A percentile compares a stretch with the other conserved stretches of the same genome.
These are phyloP conservation scores for Callithrix jacchus DNA, from an alignment of 2,113 vertebrate species.

Conservation along the genomic window DNA sequence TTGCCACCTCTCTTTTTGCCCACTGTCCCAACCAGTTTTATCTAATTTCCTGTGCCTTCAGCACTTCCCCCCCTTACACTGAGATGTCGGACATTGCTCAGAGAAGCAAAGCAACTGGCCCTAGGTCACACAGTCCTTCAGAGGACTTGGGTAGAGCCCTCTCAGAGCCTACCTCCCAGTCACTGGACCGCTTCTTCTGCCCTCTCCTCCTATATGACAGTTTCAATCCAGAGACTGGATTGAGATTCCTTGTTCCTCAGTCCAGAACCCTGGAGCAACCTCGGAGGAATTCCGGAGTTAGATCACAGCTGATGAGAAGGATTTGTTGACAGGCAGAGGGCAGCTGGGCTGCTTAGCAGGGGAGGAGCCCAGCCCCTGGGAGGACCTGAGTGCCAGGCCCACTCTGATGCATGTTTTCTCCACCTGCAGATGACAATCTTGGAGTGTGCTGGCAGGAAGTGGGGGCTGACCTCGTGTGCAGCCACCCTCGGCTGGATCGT, in stretches of 20 bases:
- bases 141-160: not conserved
- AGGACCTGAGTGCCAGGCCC: not conserved
- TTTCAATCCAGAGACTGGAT: no score
- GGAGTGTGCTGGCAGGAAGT: slow-evolving; percentile 93
- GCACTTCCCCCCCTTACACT: not conserved
- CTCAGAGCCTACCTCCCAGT: not conserved
- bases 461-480: slow-evolving; percentile 88
- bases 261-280: not conserved
- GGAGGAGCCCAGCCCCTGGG: not conserved
- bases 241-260: not conserved
- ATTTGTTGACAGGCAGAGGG: not conserved
- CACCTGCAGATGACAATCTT: slow-evolving; percentile 86
- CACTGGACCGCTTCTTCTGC: not conserved
- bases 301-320: not conserved
- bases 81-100: not conserved
- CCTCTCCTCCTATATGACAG: not conserved
- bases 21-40: not conserved
- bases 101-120: not conserved
- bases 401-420: not conserved
- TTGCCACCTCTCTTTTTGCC: not conserved
- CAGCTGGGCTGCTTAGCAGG: not conserved
- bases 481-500: slow-evolving; percentile 85
- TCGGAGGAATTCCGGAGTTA: not conserved
- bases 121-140: not conserved
- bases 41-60: not conserved